phyloP scores from a whole-genome alignment of 2,888 invertebrate species.

The Petrolisthes cinctipes region DNA sequence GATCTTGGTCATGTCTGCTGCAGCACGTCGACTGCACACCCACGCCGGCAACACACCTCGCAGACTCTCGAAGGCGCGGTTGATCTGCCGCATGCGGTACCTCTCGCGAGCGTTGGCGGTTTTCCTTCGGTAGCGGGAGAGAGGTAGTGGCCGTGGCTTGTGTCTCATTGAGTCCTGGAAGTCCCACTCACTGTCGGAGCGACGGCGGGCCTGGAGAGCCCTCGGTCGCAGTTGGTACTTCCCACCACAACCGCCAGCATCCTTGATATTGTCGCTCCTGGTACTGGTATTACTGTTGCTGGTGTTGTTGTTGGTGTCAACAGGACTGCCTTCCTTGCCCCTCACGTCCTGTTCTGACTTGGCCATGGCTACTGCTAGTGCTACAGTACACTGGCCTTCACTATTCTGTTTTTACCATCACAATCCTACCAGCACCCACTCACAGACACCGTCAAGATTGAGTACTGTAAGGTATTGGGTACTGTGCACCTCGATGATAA shows the following conservation, averaged over 20 bases:
- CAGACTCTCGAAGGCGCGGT: conserved; percentile 51
- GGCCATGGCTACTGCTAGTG: no score
- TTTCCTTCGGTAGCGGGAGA: conserved; percentile 52
- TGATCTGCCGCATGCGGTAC: conserved; percentile 56
- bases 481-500: no score
- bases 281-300: no score
- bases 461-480: no score
- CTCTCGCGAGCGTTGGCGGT: conserved; percentile 52
- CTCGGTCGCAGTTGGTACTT: conserved; percentile 52
- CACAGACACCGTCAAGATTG: no score
- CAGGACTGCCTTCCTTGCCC: no score
- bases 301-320: no score
- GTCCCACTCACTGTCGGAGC: conserved; percentile 42
- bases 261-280: neutral
- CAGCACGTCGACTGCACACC: conserved; percentile 49
- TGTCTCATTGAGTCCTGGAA: conserved; percentile 40
- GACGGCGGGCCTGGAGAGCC: conserved; percentile 37
- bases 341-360: no score
- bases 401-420: no score
- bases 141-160: conserved; percentile 43
- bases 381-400: no score
- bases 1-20: conserved; percentile 53
- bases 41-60: conserved; percentile 49
- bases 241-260: neutral
- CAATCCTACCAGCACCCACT: no score